Percentiles rank a stretch among this genome's conserved stretches.
These are phyloP conservation scores for Thamnophis elegans DNA, from an alignment of 2,797 vertebrate species.

Conservation along the genomic window DNA sequence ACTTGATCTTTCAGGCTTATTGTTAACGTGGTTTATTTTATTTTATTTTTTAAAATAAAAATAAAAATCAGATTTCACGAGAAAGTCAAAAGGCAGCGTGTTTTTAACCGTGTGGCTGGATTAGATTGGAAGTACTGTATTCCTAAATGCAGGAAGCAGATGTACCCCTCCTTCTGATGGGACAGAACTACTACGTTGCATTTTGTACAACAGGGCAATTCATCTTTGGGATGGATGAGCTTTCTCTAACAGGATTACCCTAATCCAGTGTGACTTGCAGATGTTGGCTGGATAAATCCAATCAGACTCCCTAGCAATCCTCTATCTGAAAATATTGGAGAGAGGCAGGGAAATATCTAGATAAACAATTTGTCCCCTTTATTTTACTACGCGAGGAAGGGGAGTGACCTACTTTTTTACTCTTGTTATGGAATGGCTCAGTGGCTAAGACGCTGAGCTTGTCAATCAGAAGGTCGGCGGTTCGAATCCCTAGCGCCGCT, in stretches of 20 bases:
- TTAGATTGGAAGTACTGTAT: background rate
- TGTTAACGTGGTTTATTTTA: background rate
- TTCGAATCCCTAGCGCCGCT: no score
- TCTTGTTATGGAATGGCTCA: background rate
- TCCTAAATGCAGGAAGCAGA: background rate
- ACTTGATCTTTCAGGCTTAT: background rate
- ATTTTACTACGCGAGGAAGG: background rate
- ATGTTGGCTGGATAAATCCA: background rate
- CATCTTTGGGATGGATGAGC: background rate
- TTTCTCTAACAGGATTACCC: background rate
- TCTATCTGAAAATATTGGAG: background rate
- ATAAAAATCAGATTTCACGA: background rate
- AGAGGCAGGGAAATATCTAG: background rate
- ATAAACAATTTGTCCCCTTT: background rate
- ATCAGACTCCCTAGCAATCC: background rate
- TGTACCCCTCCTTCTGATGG: background rate
- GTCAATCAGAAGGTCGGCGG: no score
- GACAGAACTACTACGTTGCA: background rate
- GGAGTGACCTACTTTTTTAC: background rate
- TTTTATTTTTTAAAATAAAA: background rate
- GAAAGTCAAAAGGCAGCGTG: background rate
- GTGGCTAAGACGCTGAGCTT: no score
- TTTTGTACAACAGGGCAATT: background rate
- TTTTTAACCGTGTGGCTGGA: background rate
- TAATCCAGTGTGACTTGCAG: background rate